phyloP scores from a whole-genome alignment of 2,888 invertebrate genomes.

The Orgyia antiqua region DNA sequence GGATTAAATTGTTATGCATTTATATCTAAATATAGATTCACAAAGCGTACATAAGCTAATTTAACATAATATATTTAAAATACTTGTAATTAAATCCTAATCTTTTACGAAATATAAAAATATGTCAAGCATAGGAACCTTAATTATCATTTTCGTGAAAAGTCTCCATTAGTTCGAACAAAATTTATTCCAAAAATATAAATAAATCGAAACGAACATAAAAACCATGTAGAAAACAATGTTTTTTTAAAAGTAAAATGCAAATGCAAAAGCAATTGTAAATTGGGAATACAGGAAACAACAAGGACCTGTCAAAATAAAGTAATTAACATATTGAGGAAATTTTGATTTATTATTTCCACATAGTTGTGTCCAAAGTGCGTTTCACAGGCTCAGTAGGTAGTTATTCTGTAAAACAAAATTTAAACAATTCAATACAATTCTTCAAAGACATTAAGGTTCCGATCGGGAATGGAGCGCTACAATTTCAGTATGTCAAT shows the following conservation, averaged over 20 bases:
- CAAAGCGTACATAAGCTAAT: conserved; percentile 22
- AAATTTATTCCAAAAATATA: conserved; percentile 77
- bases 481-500: conserved; percentile 61
- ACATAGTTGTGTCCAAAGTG: conserved; percentile 76
- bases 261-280: conserved; percentile 60
- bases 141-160: conserved; percentile 69
- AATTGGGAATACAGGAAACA: conserved; percentile 63
- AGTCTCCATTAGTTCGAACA: conserved; percentile 61
- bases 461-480: conserved; percentile 78
- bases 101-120: conserved; percentile 14
- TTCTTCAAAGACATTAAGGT: conserved; percentile 63
- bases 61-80: conserved; percentile 15
- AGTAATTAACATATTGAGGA: conserved; percentile 67
- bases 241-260: conserved; percentile 58
- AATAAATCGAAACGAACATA: conserved; percentile 72
- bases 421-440: conserved; percentile 67
- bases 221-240: conserved; percentile 75
- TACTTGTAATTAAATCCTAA: conserved; percentile 18
- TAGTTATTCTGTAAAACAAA: conserved; percentile 75
- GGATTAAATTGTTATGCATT: conserved; percentile 22
- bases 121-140: conserved; percentile 57
- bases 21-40: conserved; percentile 29
- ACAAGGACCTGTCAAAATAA: conserved; percentile 72
- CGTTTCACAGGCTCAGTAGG: conserved; percentile 74
- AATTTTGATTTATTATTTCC: conserved; percentile 78